Conservation (phyloP, 2,113 vertebrate species). For the Sinocyclocheilus rhinocerous region DNA sequence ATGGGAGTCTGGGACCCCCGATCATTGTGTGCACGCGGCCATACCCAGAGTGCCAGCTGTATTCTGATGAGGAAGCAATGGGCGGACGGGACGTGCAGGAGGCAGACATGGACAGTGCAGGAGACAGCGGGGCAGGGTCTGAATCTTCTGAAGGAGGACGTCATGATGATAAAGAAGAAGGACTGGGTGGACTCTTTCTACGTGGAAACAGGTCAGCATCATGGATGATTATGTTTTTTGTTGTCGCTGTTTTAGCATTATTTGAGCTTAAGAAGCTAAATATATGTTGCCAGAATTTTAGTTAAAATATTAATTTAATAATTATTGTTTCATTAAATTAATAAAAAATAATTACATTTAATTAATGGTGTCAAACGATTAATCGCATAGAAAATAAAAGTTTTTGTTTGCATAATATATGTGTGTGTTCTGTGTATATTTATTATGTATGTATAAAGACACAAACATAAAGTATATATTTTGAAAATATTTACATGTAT, state of each 20-base stretch:
- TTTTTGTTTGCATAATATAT: too few species aligned
- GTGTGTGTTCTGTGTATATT: too few species aligned
- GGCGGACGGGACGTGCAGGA: conserved; percentile 75
- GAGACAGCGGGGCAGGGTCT: conserved; percentile 76
- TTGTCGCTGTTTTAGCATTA: background rate
- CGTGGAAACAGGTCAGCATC: conserved; percentile 79
- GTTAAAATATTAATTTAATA: background rate
- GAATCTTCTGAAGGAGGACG: conserved; percentile 70
- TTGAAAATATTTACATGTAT: too few species aligned
- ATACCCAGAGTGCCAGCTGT: conserved; percentile 75
- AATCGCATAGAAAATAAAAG: too few species aligned
- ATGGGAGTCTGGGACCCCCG: conserved; percentile 75
- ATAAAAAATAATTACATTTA: background rate
- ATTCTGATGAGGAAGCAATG: conserved; percentile 70
- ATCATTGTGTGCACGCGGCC: conserved; percentile 78
- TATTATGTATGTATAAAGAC: too few species aligned
- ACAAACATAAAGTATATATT: too few species aligned
- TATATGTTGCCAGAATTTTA: background rate
- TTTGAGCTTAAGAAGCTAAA: background rate
- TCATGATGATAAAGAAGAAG: conserved; percentile 71
- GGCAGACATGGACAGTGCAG: conserved; percentile 87
- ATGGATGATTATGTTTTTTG: background rate
- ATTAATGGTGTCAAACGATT: background rate
- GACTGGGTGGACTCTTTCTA: conserved; percentile 74
- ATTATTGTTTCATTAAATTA: background rate